Percentiles rank a stretch among this genome's conserved stretches.
Evolutionary conservation across 1,140 invertebrate species (phyloP).

Genomic region (Zaprionus taronus): DNA sequence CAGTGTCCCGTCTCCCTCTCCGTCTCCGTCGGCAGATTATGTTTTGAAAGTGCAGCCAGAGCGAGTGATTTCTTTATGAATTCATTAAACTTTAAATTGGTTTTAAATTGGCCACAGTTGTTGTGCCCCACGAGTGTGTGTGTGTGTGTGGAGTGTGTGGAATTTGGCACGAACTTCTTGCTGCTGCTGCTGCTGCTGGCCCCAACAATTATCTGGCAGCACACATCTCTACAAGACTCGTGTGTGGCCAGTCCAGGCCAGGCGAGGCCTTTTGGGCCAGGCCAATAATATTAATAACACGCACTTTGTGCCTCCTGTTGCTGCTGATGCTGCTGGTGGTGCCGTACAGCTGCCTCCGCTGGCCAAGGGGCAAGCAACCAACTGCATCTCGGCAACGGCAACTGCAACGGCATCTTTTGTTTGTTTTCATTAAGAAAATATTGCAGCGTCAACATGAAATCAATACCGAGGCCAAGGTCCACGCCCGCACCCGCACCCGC

Average conservation of each 20-base stretch:
- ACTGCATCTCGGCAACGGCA: conserved; percentile 43
- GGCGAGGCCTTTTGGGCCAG: conserved; percentile 62
- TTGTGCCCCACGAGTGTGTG: conserved; percentile 19
- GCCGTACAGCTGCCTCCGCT: conserved; percentile 30
- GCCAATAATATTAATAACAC: conserved; percentile 83
- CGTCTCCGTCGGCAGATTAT: conserved; percentile 74
- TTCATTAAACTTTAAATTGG: conserved; percentile 83
- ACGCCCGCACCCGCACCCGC: conserved; percentile 62
- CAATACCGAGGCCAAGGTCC: conserved; percentile 78
- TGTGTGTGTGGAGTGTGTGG: conserved; percentile 46
- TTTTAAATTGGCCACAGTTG: conserved; percentile 75
- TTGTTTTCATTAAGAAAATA: conserved; percentile 83
- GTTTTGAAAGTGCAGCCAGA: conserved; percentile 77
- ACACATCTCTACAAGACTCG: conserved; percentile 66
- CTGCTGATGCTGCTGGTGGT: conserved; percentile 43
- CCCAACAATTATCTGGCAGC: conserved; percentile 70
- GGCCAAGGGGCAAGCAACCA: conserved; percentile 9
- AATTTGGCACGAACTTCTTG: conserved; percentile 78
- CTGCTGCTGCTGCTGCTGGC: conserved; percentile 17
- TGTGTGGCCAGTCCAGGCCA: conserved; percentile 63
- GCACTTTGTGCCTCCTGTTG: conserved; percentile 71
- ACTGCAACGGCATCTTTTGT: conserved; percentile 62
- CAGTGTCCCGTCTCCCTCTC: not conserved
- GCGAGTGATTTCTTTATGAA: conserved; percentile 81
- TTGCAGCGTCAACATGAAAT: conserved; percentile 83